phyloP scores from a whole-genome alignment of 2,113 vertebrate genomes.

The Spea bombifrons region DNA sequence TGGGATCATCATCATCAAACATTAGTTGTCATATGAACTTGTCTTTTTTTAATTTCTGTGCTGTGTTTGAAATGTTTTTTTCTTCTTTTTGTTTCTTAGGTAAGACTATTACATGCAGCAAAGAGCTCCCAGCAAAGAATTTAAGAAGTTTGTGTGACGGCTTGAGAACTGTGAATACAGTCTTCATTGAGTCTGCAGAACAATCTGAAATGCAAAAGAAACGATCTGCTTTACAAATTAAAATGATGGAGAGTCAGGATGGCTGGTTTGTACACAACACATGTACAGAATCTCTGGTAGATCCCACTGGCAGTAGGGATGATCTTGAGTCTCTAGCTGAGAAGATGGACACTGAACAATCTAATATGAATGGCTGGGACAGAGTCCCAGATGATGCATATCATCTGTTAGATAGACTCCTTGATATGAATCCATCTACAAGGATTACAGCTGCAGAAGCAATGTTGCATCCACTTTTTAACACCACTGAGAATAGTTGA shows the following conservation, averaged over 20 bases:
- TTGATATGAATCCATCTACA: conserved; percentile 89
- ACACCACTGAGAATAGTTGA: conserved; percentile 39
- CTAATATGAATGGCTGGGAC: conserved; percentile 74
- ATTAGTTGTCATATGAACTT: too few species aligned
- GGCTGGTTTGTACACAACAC: conserved; percentile 34
- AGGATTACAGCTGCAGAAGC: conserved; percentile 85
- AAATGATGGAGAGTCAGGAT: conserved; percentile 31
- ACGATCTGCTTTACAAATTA: conserved; percentile 42
- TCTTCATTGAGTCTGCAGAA: conserved; percentile 37
- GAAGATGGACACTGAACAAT: conserved; percentile 23
- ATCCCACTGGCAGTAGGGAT: too few species aligned
- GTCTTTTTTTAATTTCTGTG: neutral
- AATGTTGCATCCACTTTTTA: conserved; percentile 83
- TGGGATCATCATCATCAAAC: too few species aligned
- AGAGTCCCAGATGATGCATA: conserved; percentile 84
- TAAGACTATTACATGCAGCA: conserved; percentile 87
- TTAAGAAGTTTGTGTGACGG: conserved; percentile 86
- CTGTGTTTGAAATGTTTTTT: neutral
- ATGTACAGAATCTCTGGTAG: neutral
- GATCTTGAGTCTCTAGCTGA: conserved; percentile 35
- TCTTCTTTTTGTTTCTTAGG: conserved; percentile 63
- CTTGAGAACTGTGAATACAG: conserved; percentile 65
- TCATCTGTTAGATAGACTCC: conserved; percentile 85
- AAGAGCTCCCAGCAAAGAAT: conserved; percentile 83
- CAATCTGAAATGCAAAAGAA: conserved; percentile 32